These are phyloP conservation scores for Knipowitschia caucasica DNA, from an alignment of 2,797 vertebrate species.

Conservation along the genomic window DNA sequence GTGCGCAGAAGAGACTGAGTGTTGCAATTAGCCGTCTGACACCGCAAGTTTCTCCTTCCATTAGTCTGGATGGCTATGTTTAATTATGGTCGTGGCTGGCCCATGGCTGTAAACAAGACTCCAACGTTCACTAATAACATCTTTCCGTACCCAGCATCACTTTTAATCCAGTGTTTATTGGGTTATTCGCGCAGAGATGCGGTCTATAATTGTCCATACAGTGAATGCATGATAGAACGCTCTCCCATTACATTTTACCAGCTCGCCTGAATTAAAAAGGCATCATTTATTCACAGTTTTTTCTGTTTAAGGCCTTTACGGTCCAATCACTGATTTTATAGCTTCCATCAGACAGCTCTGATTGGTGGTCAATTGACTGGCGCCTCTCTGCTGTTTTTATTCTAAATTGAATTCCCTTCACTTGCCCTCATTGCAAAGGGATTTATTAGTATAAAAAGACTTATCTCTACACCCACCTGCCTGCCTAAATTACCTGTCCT, in stretches of 20 bases:
- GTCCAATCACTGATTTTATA: conserved; percentile 24
- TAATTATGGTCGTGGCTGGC: conserved; percentile 49
- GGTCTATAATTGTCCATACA: not conserved
- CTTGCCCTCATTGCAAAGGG: conserved; percentile 38
- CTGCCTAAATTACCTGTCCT: conserved; percentile 38
- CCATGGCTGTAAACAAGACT: conserved; percentile 44
- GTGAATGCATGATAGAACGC: conserved; percentile 1
- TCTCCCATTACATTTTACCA: conserved; percentile 5
- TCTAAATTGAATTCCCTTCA: conserved; percentile 53
- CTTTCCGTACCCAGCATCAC: conserved; percentile 18
- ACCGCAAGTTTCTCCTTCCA: conserved; percentile 47
- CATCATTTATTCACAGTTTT: conserved; percentile 5
- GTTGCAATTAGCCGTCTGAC: conserved; percentile 55
- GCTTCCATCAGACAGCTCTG: conserved; percentile 33
- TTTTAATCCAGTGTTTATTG: conserved; percentile 4
- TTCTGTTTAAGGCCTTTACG: conserved; percentile 1
- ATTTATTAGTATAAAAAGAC: conserved; percentile 59
- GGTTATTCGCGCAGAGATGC: not conserved
- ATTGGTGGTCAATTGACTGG: conserved; percentile 43
- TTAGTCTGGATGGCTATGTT: conserved; percentile 52
- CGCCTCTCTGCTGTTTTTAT: conserved; percentile 21
- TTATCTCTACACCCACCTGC: conserved; percentile 58
- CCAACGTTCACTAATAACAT: conserved; percentile 13
- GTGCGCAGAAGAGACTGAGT: conserved; percentile 41
- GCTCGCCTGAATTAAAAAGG: conserved; percentile 7